Base-by-base conservation (phyloP, 2,113 vertebrate species). In the Petrocephalus microphthalmus region DNA sequence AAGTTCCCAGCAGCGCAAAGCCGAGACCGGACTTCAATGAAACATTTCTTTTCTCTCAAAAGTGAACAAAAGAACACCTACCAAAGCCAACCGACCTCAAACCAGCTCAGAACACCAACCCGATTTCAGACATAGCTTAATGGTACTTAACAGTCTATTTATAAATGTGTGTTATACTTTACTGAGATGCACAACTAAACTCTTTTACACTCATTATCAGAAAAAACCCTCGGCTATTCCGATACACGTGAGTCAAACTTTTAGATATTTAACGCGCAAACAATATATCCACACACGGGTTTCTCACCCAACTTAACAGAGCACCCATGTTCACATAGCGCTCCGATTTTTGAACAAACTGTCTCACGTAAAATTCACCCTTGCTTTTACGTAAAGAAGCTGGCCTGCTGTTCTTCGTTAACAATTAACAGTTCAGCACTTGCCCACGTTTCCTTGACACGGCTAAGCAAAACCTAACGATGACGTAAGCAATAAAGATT, bases 401-500 rank as follows among this genome's bases (percentile, higher is more conserved):
- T 37, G 1, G n/a, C n/a, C n/a, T 29, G 25, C 33, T 5, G 13
- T 19, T 37, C 33, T 37, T 37, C 71, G 33, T 78, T 37, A 78
- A 17, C 33, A 10, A 29, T 67, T 67, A 8, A 29, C 25, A 29
- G 25, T 29, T 29, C 37, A 42, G 33, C 13, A 78, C 15, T 42
- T 67, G 60, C 19, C 71, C 71, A 78, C 71, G 13, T 78, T 78
- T 37, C 33, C 13, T 42, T 78, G 33, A 78, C 6, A 42, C 37
- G 19, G 33, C 5, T 42, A 19, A 13, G 29, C 5, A 17, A 78
- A 37, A 78, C 29, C 33, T 42, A 78, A 29, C 29, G 71, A 78
- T 78, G 71, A 78, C 71, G 60, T 67, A n/a, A 67, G 60, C 60
- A 67, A 67, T 67, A 67, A 67, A 67, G 29, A 78, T 78, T 78